Conservation (phyloP, 2,113 vertebrate genomes). For the Spilogale gracilis region DNA sequence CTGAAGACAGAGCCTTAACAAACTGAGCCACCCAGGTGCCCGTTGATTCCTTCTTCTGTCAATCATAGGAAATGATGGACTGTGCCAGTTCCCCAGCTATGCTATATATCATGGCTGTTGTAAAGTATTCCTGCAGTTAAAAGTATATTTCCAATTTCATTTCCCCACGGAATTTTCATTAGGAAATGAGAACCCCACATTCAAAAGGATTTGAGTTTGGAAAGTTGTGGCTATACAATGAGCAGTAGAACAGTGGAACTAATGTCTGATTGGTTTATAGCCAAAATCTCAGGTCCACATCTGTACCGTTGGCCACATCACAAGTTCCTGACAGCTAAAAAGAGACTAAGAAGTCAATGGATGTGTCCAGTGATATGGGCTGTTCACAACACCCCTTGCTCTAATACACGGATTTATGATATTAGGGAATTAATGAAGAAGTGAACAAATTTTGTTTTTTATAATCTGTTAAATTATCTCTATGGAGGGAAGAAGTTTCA, state of each 20-base stretch:
- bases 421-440: conserved; percentile 56
- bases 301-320: not conserved
- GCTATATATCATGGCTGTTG: not conserved
- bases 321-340: not conserved
- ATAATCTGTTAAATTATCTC: conserved; percentile 45
- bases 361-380: not conserved
- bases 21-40: too few relatives aligned
- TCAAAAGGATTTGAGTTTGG: not conserved
- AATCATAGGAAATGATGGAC: not conserved
- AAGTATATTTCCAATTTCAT: not conserved
- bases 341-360: conserved; percentile 12
- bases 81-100: not conserved
- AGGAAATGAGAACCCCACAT: not conserved
- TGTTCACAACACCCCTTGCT: not conserved
- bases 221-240: not conserved
- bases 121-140: not conserved
- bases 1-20: too few relatives aligned
- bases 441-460: conserved; percentile 49
- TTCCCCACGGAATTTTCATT: not conserved
- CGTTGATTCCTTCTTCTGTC: not conserved
- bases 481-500: conserved; percentile 21
- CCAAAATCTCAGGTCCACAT: not conserved
- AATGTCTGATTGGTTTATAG: not conserved
- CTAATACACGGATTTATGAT: not conserved
- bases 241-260: not conserved